Percentiles rank a stretch among this genome's conserved stretches.
Conservation (phyloP, 2,888 invertebrate species). For the Lobophora halterata region DNA sequence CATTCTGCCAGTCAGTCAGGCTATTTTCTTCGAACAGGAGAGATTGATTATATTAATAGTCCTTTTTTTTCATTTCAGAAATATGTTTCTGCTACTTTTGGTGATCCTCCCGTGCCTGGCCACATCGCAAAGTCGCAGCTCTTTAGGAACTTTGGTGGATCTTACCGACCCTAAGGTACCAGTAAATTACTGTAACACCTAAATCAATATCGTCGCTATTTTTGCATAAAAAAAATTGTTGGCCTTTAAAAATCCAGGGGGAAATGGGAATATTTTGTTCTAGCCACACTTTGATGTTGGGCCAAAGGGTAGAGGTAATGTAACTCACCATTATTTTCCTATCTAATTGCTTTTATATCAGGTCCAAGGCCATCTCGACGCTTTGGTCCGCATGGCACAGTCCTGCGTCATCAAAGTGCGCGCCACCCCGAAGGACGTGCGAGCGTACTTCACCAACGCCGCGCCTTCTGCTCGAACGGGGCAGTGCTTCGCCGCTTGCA, state of each 20-base stretch:
- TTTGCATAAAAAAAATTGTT: no score
- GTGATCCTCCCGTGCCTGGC: constrained; percentile 34
- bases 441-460: constrained; percentile 72
- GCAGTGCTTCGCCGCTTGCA: constrained; percentile 73
- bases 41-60: background rate
- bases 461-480: constrained; percentile 67
- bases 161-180: constrained; percentile 67
- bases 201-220: no score
- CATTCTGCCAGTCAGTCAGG: no score
- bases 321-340: constrained; percentile 1
- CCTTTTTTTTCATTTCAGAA: no score
- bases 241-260: no score
- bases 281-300: no score
- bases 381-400: constrained; percentile 67
- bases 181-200: constrained; percentile 1
- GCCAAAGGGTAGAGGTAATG: no score
- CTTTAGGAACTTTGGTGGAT: constrained; percentile 63
- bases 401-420: constrained; percentile 72
- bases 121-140: constrained; percentile 29
- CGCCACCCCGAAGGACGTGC: constrained; percentile 69
- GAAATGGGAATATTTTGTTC: no score
- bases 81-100: constrained; percentile 28
- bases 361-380: constrained; percentile 72
- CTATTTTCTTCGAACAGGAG: no score
- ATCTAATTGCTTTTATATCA: no score